Evolutionary conservation across 1,140 invertebrate species (phyloP).

Genomic region (Cydia fagiglandana): DNA sequence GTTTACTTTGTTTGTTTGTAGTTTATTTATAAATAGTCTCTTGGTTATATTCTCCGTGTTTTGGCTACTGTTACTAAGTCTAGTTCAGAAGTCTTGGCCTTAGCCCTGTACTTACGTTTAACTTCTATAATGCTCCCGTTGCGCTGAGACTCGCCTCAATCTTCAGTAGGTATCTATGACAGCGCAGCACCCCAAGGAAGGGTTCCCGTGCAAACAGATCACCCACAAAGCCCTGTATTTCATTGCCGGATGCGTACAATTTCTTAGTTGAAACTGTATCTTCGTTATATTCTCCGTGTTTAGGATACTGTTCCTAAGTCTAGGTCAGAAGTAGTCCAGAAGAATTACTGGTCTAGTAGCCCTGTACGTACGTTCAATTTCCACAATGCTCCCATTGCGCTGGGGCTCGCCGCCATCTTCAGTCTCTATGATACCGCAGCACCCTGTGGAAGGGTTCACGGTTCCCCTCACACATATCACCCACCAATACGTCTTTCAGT

Average conservation of each 20-base stretch:
- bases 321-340: too few species aligned
- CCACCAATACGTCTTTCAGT: conserved; percentile 37
- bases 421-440: conserved; percentile 78
- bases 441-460: conserved; percentile 81
- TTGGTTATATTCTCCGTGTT: too few species aligned
- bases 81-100: too few species aligned
- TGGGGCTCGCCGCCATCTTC: conserved; percentile 51
- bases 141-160: conserved; percentile 53
- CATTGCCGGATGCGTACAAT: too few species aligned
- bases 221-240: conserved; percentile 52
- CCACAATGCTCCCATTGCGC: conserved; percentile 65
- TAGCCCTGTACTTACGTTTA: conserved; percentile 65
- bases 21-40: too few species aligned
- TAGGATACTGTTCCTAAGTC: too few species aligned
- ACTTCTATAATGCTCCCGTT: conserved; percentile 65
- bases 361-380: conserved; percentile 64
- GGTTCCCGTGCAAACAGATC: conserved; percentile 81
- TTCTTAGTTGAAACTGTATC: too few species aligned
- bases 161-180: conserved; percentile 70
- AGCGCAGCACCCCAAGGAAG: conserved; percentile 81
- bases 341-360: too few species aligned
- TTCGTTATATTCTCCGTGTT: too few species aligned
- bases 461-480: conserved; percentile 82
- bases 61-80: too few species aligned
- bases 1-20: too few species aligned